Evolutionary conservation across 1,140 invertebrate genomes (phyloP), one percentile per base, ranked within the genome.

Genomic region (Heliconius himera): DNA sequence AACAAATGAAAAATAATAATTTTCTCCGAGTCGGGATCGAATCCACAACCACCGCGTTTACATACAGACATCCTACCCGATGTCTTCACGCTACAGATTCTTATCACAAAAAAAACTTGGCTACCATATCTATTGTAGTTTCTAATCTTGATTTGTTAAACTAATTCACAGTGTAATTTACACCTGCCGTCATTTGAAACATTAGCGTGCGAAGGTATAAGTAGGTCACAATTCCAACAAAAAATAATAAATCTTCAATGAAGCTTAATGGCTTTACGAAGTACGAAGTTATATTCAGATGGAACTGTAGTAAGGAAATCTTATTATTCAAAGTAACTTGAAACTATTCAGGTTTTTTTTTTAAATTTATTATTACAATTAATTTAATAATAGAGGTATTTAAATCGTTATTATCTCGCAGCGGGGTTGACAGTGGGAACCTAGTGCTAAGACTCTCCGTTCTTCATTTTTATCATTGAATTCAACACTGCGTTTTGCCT

Each of bases 231-330:
- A 66, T 66, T 66, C 60, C 26, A 66, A 66, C 60, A 66, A 66
- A 66, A 66, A 66, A 22, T 66, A 66, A 66, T 66, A 66, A 66
- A 66, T 66, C 60, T 66, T 66, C 22, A n/a, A 66, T 66, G 60
- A 29, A 29, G 60, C 60, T 66, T 66, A 66, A 66, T 66, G 22
- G 60, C 26, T 66, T 66, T 26, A 66, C 60, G n/a, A 66, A 29
- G 26, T 66, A 16, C 41, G 41, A 13, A 29, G 60, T 66, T 26
- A 66, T 22, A 66, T 66, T 66, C 60, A 16, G 60, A 66, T 16
- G 60, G 60, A 66, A 66, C 60, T 26, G n/a, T 60, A n/a, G 22
- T 22, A 60, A 60, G 56, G 56, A 22, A 60, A 60, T 6, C 33
- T 56, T 56, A 6, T 22, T 9, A 56, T n/a, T 22, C 6, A 56